Base-by-base conservation (phyloP, 2,888 invertebrate genomes). In the Tolmerus cingulatus region DNA sequence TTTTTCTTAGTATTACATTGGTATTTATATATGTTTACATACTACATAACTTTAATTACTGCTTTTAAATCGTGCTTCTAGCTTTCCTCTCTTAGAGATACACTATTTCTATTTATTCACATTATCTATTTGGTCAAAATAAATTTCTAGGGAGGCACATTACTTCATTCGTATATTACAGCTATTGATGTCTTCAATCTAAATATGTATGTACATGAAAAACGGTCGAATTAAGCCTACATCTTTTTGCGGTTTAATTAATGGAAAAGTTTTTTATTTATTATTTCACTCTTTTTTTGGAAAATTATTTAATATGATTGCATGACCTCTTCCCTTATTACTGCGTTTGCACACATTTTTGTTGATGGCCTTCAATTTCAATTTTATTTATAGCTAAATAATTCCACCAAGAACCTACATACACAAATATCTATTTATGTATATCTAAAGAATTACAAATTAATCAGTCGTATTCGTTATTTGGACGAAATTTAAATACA, bases 1-100 rank as follows among this genome's bases (percentile, higher is more conserved):
- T 9, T 40, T 9, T 40, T 40, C 40, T 40, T 90, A 88, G 86
- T 51, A n/a, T 19, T n/a, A 40, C 12, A 16, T 51, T 51, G n/a
- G 19, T 7, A 88, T 40, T 40, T 19, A 40, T 7, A 78, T 40
- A 23, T 43, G 23, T 16, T 19, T 74, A 40, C 16, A 16, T 34
- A 77, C 19, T 37, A 16, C 37, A 37, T 1, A 55, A 2, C 40
- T 12, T 8, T 46, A 55, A 55, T 55, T 19, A 19, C n/a, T 55
- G 5, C 12, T 46, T 16, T 46, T 16, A 46, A 46, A 46, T 46
- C 43, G 14, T 16, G 43, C 16, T 14, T 46, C 4, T 46, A 46
- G 12, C 16, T 46, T 46, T 16, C 14, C 43, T 46, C 12, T 16
- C 2, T 46, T 46, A 46, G 43, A 46, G 43, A 14, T 46, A 30